Evolutionary conservation across 2,113 vertebrate species (phyloP), one percentile per base, ranked within the genome.

Genomic region (Ophthalmolycus amberensis): DNA sequence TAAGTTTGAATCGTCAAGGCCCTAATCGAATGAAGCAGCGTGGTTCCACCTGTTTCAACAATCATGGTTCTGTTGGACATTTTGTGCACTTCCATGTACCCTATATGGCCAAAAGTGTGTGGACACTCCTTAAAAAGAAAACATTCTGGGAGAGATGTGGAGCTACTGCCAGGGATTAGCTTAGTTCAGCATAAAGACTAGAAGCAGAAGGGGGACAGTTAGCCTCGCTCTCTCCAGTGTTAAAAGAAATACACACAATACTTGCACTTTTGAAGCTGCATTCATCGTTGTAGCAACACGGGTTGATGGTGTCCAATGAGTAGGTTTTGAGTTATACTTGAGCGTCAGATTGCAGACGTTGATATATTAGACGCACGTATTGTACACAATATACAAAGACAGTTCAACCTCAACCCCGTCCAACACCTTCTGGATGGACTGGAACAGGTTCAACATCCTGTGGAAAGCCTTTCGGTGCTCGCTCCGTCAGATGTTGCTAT

Each of bases 41-140:
- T 3, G 46, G 54, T 8, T 34, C 52, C 54, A 44, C 34, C 52
- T 83, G 66, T 79, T 71, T 79, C 42, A 37, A 46, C 75, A 62
- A 32, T 25, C 18, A 2, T 15, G 14, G 42, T 56, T 56, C 27
- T 18, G 22, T 54, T 27, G 5, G 68, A 75, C 34, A 34, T 40
- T 71, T 22, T 72, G 75, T 78, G 40, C 38, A 6, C 46, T 67
- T 75, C 16, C 32, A 67, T 10, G 29, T 20, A n/a, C 29, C 6
- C 48, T 3, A 7, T 7, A 22, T 46, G 29, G 67, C 25, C 72
- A 40, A 20, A 78, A 40, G 54, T 40, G 22, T 66, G 62, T 66
- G 60, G 25, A 65, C 52, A n/a, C 22, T 4, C 52, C 16, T 48
- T 48, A 18, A 20, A 20, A 50, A 48, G 46, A 50, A 50, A 11